Evolutionary conservation across 1,140 invertebrate genomes (phyloP).

Genomic region (Panagrolaimus sp.): DNA sequence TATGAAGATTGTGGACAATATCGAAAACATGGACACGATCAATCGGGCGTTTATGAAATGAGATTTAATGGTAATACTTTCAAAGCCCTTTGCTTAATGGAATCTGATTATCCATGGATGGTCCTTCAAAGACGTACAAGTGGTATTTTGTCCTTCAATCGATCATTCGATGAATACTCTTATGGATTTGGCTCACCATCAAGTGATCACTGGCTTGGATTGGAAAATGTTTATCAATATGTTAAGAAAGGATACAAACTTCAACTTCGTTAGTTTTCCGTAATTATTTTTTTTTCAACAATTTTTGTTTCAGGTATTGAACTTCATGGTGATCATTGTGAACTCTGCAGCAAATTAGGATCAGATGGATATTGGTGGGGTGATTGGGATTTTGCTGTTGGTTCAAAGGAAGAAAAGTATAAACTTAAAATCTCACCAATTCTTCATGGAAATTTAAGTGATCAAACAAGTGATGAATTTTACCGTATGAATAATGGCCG

Average conservation of each 20-base stretch:
- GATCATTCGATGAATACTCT: slow-evolving; percentile 28
- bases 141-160: slow-evolving; percentile 22
- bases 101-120: slow-evolving; percentile 24
- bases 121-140: slow-evolving; percentile 20
- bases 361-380: slow-evolving; percentile 25
- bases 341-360: not conserved
- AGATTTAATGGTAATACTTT: slow-evolving; percentile 22
- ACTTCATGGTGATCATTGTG: slow-evolving; percentile 22
- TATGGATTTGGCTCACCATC: slow-evolving; percentile 23
- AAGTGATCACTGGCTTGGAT: slow-evolving; percentile 25
- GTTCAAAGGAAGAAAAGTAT: slow-evolving; percentile 15
- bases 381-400: slow-evolving; percentile 25
- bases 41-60: slow-evolving; percentile 26
- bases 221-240: slow-evolving; percentile 23
- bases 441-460: slow-evolving; percentile 19
- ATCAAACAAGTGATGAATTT: not conserved
- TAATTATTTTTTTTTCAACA: not conserved
- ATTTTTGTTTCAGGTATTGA: too few species aligned
- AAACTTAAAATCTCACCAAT: slow-evolving; percentile 5
- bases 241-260: slow-evolving; percentile 9
- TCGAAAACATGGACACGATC: slow-evolving; percentile 15
- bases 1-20: slow-evolving; percentile 20
- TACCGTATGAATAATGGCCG: slow-evolving; percentile 15
- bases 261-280: not conserved
- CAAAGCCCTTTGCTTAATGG: slow-evolving; percentile 26